Conservation (phyloP, 1,140 invertebrate species). For the Ditylenchus dipsaci region DNA sequence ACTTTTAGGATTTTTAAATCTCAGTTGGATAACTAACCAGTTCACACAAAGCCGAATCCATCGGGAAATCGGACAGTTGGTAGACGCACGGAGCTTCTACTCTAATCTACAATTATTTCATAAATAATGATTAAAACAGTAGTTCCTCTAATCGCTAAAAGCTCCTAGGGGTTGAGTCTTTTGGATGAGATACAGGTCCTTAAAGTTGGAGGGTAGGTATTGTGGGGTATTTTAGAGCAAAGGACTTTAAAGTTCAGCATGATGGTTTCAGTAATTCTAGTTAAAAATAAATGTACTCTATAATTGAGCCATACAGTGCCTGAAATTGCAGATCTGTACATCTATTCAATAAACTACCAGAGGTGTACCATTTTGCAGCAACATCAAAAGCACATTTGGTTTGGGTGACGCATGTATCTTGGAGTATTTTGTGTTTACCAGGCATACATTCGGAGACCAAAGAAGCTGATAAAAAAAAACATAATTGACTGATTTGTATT, state of each 20-base stretch:
- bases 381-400: constrained; percentile 55
- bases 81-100: constrained; percentile 55
- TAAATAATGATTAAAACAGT: no score
- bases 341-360: constrained; percentile 55
- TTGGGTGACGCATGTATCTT: constrained; percentile 52
- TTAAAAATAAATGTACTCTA: background rate
- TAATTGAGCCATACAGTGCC: background rate
- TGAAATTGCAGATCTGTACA: background rate
- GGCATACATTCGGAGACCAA: constrained; percentile 57
- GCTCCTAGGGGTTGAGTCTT: no score
- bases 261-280: no score
- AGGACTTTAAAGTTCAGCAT: no score
- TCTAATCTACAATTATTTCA: constrained; percentile 31
- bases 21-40: constrained; percentile 35
- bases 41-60: constrained; percentile 46
- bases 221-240: no score
- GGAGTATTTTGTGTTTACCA: constrained; percentile 55
- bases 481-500: no score
- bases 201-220: no score
- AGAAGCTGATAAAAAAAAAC: no score
- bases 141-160: no score
- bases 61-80: constrained; percentile 51
- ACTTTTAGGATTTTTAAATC: background rate
- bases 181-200: no score
- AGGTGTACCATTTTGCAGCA: constrained; percentile 50